These are phyloP conservation scores for Phymorhynchus buccinoides DNA, from an alignment of 1,140 invertebrate species.

Conservation along the genomic window DNA sequence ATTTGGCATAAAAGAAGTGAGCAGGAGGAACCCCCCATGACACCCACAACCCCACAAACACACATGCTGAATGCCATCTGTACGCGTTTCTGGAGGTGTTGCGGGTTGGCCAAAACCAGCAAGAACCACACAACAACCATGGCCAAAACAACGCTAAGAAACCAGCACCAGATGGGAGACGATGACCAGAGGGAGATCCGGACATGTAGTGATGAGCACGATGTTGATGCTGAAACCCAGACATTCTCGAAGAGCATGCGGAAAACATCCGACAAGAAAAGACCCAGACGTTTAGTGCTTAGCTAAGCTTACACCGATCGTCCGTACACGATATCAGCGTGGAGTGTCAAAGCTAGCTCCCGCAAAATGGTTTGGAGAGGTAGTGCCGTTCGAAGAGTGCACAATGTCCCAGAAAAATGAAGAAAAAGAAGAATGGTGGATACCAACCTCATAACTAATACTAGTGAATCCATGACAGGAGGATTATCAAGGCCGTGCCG, in stretches of 20 bases:
- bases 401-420: background rate
- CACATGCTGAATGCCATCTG: constrained; percentile 41
- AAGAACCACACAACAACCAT: background rate
- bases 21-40: constrained; percentile 50
- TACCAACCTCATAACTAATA: too few relatives aligned
- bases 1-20: constrained; percentile 37
- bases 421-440: too few relatives aligned
- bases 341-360: background rate
- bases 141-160: background rate
- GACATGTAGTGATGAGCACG: background rate
- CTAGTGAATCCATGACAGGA: too few relatives aligned
- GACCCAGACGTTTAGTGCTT: background rate
- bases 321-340: constrained; percentile 19
- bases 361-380: background rate
- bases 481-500: too few relatives aligned
- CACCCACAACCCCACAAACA: constrained; percentile 45
- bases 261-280: constrained; percentile 13
- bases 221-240: constrained; percentile 51
- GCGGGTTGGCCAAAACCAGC: background rate
- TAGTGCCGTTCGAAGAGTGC: background rate
- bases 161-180: background rate
- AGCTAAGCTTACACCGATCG: background rate
- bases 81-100: background rate
- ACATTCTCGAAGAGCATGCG: constrained; percentile 40
- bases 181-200: background rate